Percentiles rank a stretch among this genome's conserved stretches.
Evolutionary conservation across 2,888 invertebrate genomes (phyloP).

Genomic region (Diaprepes abbreviatus): DNA sequence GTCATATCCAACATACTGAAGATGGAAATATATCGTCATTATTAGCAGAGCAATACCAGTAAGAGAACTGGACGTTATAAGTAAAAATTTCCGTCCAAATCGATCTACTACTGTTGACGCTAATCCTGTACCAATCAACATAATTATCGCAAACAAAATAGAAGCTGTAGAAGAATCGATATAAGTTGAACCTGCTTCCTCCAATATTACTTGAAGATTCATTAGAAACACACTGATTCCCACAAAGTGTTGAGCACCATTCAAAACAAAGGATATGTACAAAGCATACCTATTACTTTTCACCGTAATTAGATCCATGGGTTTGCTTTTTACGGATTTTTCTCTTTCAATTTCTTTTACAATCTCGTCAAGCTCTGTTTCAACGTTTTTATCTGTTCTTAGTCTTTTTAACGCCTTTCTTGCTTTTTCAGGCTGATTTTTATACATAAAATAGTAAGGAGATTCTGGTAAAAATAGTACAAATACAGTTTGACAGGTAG

Average conservation of each 20-base stretch:
- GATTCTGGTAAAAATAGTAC: slow-evolving; percentile 65
- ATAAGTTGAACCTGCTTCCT: slow-evolving; percentile 60
- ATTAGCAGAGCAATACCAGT: slow-evolving; percentile 61
- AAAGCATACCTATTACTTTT: slow-evolving; percentile 63
- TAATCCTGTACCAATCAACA: slow-evolving; percentile 60
- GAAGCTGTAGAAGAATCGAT: slow-evolving; percentile 59
- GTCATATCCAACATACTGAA: slow-evolving; percentile 58
- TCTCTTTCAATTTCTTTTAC: slow-evolving; percentile 60
- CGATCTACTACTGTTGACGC: slow-evolving; percentile 62
- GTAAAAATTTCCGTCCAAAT: slow-evolving; percentile 62
- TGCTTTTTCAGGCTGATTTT: slow-evolving; percentile 60
- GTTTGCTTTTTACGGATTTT: slow-evolving; percentile 60
- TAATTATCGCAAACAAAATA: slow-evolving; percentile 63
- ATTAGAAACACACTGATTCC: slow-evolving; percentile 65
- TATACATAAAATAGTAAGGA: slow-evolving; percentile 62
- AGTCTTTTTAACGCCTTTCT: slow-evolving; percentile 58
- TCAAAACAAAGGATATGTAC: slow-evolving; percentile 62
- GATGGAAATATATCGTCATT: slow-evolving; percentile 62
- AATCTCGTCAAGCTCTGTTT: slow-evolving; percentile 62
- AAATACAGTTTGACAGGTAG: slow-evolving; percentile 59
- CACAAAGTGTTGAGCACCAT: slow-evolving; percentile 64
- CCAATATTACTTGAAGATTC: slow-evolving; percentile 64
- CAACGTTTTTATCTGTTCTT: slow-evolving; percentile 56
- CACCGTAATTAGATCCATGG: slow-evolving; percentile 61
- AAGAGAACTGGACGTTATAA: slow-evolving; percentile 60